Percentiles rank a stretch among this genome's conserved stretches.
Conservation (phyloP, 1,140 invertebrate species). For the Spodoptera frugiperda region DNA sequence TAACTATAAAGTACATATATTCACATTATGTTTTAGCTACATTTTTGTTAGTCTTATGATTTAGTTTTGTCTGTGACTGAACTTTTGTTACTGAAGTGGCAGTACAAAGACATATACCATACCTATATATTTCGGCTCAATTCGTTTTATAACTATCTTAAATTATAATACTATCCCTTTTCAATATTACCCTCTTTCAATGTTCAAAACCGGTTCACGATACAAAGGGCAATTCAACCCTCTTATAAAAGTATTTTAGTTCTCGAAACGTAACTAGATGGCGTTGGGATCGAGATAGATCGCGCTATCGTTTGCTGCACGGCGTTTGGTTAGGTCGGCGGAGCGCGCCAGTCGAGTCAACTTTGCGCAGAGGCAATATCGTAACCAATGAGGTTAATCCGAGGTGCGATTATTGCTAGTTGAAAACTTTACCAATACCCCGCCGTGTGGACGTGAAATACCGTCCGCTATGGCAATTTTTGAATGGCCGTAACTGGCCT, state of each 20-base stretch:
- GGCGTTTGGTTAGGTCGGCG: slow-evolving; percentile 48
- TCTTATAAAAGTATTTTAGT: too few species aligned
- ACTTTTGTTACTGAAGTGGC: too few species aligned
- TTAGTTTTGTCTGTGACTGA: not conserved
- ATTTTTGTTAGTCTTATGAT: not conserved
- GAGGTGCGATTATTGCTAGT: slow-evolving; percentile 96
- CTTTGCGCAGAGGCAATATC: slow-evolving; percentile 93
- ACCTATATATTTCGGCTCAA: too few species aligned
- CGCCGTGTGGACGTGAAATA: slow-evolving; percentile 96
- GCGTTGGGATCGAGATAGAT: too few species aligned
- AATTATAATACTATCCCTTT: too few species aligned
- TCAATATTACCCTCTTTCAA: too few species aligned
- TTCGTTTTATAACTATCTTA: too few species aligned
- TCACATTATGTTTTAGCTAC: not conserved
- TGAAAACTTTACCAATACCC: slow-evolving; percentile 98
- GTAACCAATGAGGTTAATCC: slow-evolving; percentile 95
- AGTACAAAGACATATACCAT: too few species aligned
- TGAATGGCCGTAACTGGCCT: slow-evolving; percentile 85
- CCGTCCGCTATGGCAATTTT: slow-evolving; percentile 94
- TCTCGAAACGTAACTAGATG: too few species aligned
- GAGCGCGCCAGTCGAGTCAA: slow-evolving; percentile 89
- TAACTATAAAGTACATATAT: too few species aligned
- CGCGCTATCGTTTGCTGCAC: slow-evolving; percentile 50
- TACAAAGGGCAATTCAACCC: too few species aligned
- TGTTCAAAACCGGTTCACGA: too few species aligned